phyloP scores from a whole-genome alignment of 1,140 invertebrate genomes.

The Drosophila subpulchrella region DNA sequence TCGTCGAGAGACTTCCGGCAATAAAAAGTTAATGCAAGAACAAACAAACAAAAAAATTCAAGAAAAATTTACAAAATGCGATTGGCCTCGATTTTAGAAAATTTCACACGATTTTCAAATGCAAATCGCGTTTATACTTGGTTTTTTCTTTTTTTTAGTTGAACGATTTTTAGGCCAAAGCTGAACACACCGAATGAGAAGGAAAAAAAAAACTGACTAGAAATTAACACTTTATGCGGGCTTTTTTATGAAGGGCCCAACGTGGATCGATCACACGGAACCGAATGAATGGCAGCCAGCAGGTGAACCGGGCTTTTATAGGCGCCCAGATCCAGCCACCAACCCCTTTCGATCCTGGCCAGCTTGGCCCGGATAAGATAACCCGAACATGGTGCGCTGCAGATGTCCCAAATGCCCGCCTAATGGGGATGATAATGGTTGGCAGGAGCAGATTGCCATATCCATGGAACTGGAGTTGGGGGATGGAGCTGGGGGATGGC shows the following conservation, averaged over 20 bases:
- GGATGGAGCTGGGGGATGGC: constrained; percentile 3
- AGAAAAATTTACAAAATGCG: constrained; percentile 43
- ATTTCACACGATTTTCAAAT: constrained; percentile 76
- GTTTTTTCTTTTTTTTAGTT: constrained; percentile 3
- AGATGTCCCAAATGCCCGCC: constrained; percentile 54
- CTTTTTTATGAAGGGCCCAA: constrained; percentile 5
- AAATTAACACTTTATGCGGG: constrained; percentile 77
- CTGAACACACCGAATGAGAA: constrained; percentile 6
- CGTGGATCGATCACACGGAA: constrained; percentile 55
- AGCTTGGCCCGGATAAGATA: constrained; percentile 70
- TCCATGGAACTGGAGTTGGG: constrained; percentile 2
- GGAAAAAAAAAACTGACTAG: constrained; percentile 11
- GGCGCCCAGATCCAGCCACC: constrained; percentile 14
- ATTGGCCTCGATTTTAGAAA: constrained; percentile 59
- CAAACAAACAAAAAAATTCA: constrained; percentile 31
- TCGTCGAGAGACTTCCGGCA: constrained; percentile 55
- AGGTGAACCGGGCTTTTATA: constrained; percentile 72
- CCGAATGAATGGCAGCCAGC: constrained; percentile 69
- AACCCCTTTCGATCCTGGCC: constrained; percentile 63
- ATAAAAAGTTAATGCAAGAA: constrained; percentile 31
- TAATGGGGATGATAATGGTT: constrained; percentile 65
- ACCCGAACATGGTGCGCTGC: constrained; percentile 50
- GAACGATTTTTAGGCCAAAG: constrained; percentile 31
- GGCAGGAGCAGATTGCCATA: constrained; percentile 19
- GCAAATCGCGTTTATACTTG: constrained; percentile 60